Evolutionary conservation across 2,797 vertebrate genomes (phyloP), one percentile per base, ranked within the genome.

Genomic region (Triplophysa bombifrons): DNA sequence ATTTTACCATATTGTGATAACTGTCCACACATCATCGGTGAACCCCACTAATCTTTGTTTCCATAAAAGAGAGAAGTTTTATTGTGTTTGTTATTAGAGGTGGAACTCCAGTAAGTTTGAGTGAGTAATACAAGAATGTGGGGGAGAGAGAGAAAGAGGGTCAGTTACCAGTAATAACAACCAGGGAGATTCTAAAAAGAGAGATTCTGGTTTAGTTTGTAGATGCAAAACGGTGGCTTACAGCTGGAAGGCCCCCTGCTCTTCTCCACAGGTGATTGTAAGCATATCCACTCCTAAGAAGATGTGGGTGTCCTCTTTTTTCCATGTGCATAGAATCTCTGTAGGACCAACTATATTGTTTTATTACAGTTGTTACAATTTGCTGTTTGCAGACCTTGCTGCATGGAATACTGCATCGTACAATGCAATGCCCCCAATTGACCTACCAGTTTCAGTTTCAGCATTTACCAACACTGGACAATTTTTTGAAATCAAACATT

Each of bases 141-240:
- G 46, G 38, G 44, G 27, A 71, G 25, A 70, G 50, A 60, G 78
- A 75, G 82, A 34, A 65, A 60, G 53, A 77, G 61, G 78, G 61
- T 71, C 53, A 63, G 72, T 81, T 30, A 41, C 75, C 75, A 67
- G 41, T 65, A 60, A 81, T 65, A 75, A 80, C 71, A 69, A 74
- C 27, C 53, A 48, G 58, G 63, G 55, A 81, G 74, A 74, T 61
- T 56, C 53, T 30, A 51, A 74, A 55, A 41, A 53, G 65, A 63
- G 3, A 34, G 25, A 61, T 6, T 14, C 27, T 63, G 60, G 58
- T 61, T 16, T 48, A 48, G 13, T 48, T 48, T 48, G 13, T 13
- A 14, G 46, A 16, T 2, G 51, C 51, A n/a, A 0, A n/a, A 8
- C 20, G 8, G 53, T 55, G 53, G 19, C 53, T 19, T 20, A 55